These are phyloP conservation scores for Trachelus troglodyta DNA, from an alignment of 2,888 invertebrate genomes.

Conservation along the genomic window DNA sequence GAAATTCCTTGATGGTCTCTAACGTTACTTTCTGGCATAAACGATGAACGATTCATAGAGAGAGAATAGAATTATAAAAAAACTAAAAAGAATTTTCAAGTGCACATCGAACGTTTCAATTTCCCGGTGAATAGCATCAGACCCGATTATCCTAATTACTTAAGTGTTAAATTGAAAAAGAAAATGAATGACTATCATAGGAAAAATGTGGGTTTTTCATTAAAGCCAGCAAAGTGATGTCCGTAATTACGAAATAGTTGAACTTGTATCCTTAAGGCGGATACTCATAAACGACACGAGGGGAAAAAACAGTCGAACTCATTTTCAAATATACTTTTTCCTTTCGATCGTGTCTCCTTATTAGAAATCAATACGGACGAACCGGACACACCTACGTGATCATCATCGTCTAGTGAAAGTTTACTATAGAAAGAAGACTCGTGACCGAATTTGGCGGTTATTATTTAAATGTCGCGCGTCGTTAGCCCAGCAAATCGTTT, in stretches of 20 bases:
- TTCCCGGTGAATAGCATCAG: not conserved
- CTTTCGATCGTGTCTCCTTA: not conserved
- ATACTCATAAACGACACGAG: not conserved
- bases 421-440: not conserved
- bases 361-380: not conserved
- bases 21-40: not conserved
- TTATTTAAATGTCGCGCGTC: not conserved
- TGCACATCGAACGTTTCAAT: not conserved
- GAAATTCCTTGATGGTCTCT: not conserved
- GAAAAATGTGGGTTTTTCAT: not conserved
- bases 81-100: not conserved
- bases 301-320: not conserved
- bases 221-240: not conserved
- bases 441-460: not conserved
- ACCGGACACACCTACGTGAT: not conserved
- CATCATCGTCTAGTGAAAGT: not conserved
- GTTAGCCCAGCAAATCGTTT: not conserved
- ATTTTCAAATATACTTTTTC: not conserved
- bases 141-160: not conserved
- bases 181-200: not conserved
- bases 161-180: not conserved
- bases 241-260: not conserved
- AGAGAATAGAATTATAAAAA: not conserved
- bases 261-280: not conserved
- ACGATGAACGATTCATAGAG: not conserved